A percentile compares a stretch with the other conserved stretches of the same genome.
Conservation (phyloP, 2,797 vertebrate genomes). For the Zenarchopterus dispar region DNA sequence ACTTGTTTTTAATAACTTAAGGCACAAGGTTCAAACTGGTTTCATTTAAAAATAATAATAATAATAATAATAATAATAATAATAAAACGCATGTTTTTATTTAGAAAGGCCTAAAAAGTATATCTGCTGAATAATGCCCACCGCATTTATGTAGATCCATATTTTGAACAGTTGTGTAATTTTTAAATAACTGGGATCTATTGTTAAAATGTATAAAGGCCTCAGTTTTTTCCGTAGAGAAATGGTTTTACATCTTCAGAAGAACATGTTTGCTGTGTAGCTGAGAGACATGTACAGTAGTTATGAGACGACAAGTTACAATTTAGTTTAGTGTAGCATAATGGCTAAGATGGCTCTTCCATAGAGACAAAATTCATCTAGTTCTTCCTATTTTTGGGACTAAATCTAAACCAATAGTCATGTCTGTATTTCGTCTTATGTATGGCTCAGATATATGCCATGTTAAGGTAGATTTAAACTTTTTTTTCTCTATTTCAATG, state of each 20-base stretch:
- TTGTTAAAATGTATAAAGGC: too few relatives aligned
- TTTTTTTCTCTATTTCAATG: too few relatives aligned
- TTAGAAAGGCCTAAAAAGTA: constrained; percentile 6
- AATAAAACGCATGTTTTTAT: neutral
- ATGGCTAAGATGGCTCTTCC: too few relatives aligned
- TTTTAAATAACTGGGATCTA: neutral
- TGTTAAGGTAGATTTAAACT: too few relatives aligned
- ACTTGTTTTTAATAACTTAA: constrained; percentile 36
- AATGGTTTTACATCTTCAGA: neutral
- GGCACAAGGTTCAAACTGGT: constrained; percentile 54
- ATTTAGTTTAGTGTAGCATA: neutral
- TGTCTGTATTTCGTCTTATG: too few relatives aligned
- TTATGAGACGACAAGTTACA: neutral
- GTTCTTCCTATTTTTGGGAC: too few relatives aligned
- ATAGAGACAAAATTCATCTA: too few relatives aligned
- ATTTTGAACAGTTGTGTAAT: neutral
- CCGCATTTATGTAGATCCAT: neutral
- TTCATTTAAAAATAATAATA: too few relatives aligned
- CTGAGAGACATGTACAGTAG: neutral
- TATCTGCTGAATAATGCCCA: neutral
- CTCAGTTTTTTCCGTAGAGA: constrained; percentile 19
- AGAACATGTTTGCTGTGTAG: neutral
- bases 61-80: too few relatives aligned
- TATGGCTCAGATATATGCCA: too few relatives aligned
- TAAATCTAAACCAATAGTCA: too few relatives aligned